Base-by-base conservation (phyloP, 2,888 invertebrate genomes). In the Myopa testacea region DNA sequence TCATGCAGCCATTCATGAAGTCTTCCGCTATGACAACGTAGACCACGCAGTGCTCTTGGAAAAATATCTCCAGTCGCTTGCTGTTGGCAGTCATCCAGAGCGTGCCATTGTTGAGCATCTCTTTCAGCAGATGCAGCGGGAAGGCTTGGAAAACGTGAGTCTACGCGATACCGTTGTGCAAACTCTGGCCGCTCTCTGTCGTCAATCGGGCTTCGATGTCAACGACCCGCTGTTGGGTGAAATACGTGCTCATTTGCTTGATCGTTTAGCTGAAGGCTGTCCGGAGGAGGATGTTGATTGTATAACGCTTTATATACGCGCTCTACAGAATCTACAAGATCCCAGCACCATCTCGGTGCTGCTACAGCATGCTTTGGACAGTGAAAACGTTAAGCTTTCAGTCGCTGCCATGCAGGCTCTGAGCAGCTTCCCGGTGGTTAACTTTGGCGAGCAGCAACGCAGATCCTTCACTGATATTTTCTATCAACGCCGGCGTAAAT, bases 11-110 rank as follows among this genome's bases (percentile, higher is more conserved):
- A 93, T 93, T 3, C 92, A 93, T 90, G 92, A 92, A 80, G 89
- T 92, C 50, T 90, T 95, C 8, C 90, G 91, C 73, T 91, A 92
- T 76, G 89, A 90, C 14, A 86, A 87, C 72, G 90, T 91, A 16
- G 80, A 86, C 0, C 84, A 90, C 78, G 88, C 91, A n/a, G 91
- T 92, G 26, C 88, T 92, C 50, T 90, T 92, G 0, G 96, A 96
- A 85, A 90, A 95, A 78, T 95, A 95, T 87, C 90, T 96, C 2
- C 93, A 95, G 91, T 92, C 93, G 0, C 86, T 94, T 12, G 93
- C 95, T 0, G 90, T 94, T 69, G 92, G 93, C 1, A 92, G 94
- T 0, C 91, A 93, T 83, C 93, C 94, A 1, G 90, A 91, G 62
- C 90, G 90, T 55, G 86, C 87, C 62, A 88, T 92, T n/a, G 84